Conservation (phyloP, 53 echinoderm and acorn worm species). For the Antedon mediterranea region DNA sequence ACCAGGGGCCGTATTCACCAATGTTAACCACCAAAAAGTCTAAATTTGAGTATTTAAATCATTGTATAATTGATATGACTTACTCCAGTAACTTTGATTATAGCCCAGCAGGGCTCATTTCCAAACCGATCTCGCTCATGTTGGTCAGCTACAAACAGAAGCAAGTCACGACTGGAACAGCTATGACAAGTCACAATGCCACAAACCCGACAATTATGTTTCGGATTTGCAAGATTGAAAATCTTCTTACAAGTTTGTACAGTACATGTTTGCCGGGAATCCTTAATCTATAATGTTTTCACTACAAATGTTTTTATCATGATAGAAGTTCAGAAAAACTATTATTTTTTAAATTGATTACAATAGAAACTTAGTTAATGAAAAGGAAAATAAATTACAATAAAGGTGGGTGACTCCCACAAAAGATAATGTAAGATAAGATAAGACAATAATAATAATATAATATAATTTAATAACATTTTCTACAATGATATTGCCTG, state of each 20-base stretch:
- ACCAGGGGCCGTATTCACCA: too few species aligned
- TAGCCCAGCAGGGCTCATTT: slow-evolving; percentile 39
- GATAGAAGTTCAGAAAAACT: too few species aligned
- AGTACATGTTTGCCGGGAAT: slow-evolving; percentile 15
- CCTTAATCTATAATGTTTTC: neutral
- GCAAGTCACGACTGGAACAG: slow-evolving; percentile 49
- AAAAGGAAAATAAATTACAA: too few species aligned
- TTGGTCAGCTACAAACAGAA: slow-evolving; percentile 63
- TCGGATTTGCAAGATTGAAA: slow-evolving; percentile 11
- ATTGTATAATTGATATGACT: neutral
- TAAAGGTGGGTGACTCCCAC: too few species aligned
- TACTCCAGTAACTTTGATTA: slow-evolving; percentile 59
- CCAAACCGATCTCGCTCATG: slow-evolving; percentile 22
- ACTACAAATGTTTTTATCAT: too few species aligned
- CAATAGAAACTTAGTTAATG: too few species aligned
- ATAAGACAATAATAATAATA: too few species aligned
- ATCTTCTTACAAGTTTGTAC: slow-evolving; percentile 31
- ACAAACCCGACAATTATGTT: slow-evolving; percentile 74
- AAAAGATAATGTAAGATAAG: too few species aligned
- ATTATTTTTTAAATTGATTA: too few species aligned
- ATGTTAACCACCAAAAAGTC: too few species aligned
- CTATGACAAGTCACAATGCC: slow-evolving; percentile 50
- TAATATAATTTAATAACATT: too few species aligned
- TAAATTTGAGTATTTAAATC: neutral
- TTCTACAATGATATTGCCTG: too few species aligned